These are phyloP conservation scores for Pseudomugil gertrudae DNA, from an alignment of 2,797 vertebrate species.

Conservation along the genomic window DNA sequence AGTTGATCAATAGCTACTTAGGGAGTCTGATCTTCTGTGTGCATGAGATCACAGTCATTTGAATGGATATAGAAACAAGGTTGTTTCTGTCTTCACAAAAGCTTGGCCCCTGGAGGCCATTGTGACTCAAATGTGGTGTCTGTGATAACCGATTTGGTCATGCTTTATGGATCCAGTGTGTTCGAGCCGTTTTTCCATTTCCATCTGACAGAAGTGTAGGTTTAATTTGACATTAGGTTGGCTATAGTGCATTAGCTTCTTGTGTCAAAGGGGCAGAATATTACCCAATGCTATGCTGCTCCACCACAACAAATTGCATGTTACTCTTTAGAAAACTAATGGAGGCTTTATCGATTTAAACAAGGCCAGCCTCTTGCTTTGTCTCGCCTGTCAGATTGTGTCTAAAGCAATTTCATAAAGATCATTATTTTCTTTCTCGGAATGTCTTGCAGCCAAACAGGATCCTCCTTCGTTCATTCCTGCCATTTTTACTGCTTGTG, in stretches of 20 bases:
- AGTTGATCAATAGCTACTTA: constrained; percentile 75
- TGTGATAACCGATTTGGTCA: constrained; percentile 70
- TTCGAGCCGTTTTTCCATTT: constrained; percentile 48
- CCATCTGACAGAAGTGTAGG: constrained; percentile 62
- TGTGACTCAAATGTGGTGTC: constrained; percentile 56
- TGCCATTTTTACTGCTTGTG: constrained; percentile 60
- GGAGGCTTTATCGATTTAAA: constrained; percentile 81
- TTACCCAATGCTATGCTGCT: constrained; percentile 62
- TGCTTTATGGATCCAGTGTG: constrained; percentile 65
- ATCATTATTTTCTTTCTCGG: constrained; percentile 80
- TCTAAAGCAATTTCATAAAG: constrained; percentile 81
- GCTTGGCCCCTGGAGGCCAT: constrained; percentile 47
- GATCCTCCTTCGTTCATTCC: constrained; percentile 62
- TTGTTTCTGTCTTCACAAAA: constrained; percentile 42
- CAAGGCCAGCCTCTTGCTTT: constrained; percentile 75
- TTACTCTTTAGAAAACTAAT: constrained; percentile 79
- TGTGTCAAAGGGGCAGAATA: constrained; percentile 61
- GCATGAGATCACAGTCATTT: constrained; percentile 64
- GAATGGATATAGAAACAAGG: constrained; percentile 48
- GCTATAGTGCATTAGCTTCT: constrained; percentile 61
- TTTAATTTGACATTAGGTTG: constrained; percentile 65
- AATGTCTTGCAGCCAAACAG: constrained; percentile 76
- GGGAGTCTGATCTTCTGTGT: constrained; percentile 69
- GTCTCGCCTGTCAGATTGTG: constrained; percentile 78
- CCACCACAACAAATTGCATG: constrained; percentile 69